Conservation (phyloP, 2,797 vertebrate genomes). For the Apogon talboti region DNA sequence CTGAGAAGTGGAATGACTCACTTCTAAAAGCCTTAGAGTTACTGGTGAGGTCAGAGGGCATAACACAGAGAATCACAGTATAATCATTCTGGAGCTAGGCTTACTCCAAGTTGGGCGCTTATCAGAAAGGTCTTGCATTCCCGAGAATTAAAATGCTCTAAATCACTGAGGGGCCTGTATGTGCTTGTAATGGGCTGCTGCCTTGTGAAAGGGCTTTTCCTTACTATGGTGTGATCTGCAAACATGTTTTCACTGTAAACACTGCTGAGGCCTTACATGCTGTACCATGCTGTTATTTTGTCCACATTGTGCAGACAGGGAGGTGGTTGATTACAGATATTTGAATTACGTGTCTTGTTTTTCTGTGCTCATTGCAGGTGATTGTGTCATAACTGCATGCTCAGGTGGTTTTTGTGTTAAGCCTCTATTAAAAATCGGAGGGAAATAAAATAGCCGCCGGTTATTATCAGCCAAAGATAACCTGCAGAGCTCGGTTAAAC, state of each 20-base stretch:
- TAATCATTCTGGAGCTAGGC: constrained; percentile 28
- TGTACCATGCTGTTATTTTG: constrained; percentile 65
- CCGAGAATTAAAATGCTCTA: constrained; percentile 69
- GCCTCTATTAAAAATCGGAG: not conserved
- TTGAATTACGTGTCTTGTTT: constrained; percentile 44
- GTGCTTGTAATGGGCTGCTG: constrained; percentile 65
- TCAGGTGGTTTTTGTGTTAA: constrained; percentile 15
- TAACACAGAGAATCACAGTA: constrained; percentile 41
- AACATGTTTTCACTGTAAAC: constrained; percentile 76
- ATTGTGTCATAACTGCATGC: constrained; percentile 38
- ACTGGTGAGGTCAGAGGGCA: constrained; percentile 34
- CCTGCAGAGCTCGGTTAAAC: not conserved
- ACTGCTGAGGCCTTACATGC: constrained; percentile 53
- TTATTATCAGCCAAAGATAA: not conserved
- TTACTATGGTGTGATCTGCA: constrained; percentile 55
- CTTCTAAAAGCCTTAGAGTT: constrained; percentile 40
- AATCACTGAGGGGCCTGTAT: constrained; percentile 65
- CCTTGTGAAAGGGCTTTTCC: constrained; percentile 61
- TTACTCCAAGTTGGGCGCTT: constrained; percentile 43
- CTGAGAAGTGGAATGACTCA: constrained; percentile 34
- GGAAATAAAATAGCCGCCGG: not conserved
- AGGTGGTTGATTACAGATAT: constrained; percentile 51
- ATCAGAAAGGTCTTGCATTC: constrained; percentile 73
- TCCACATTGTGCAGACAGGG: constrained; percentile 62
- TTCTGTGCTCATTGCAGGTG: constrained; percentile 29